These are phyloP conservation scores for Caretta caretta DNA, from an alignment of 2,113 vertebrate genomes.

Conservation along the genomic window DNA sequence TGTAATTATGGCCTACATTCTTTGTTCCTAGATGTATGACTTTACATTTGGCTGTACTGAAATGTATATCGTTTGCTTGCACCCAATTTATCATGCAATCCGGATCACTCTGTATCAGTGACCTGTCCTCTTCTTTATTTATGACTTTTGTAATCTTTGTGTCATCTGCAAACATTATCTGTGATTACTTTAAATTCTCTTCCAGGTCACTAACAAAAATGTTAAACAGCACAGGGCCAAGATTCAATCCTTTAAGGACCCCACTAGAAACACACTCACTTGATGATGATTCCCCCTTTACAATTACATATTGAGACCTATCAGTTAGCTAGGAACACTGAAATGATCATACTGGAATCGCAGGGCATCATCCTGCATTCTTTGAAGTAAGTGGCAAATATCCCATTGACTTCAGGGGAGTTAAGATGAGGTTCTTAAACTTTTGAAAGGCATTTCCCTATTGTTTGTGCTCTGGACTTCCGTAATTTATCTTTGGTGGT, in stretches of 20 bases:
- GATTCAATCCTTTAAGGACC: not conserved
- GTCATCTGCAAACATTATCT: not conserved
- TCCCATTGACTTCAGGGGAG: not conserved
- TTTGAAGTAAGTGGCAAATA: not conserved
- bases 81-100: not conserved
- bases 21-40: not conserved
- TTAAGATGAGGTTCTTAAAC: not conserved
- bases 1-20: not conserved
- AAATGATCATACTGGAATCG: not conserved
- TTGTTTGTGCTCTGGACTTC: constrained; percentile 43
- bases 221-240: not conserved
- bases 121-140: not conserved
- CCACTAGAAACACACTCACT: not conserved
- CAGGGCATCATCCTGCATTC: not conserved
- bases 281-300: not conserved
- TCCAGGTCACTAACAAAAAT: not conserved
- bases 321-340: not conserved
- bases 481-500: constrained; percentile 41
- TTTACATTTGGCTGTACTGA: not conserved
- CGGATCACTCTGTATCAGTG: not conserved
- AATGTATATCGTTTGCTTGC: not conserved
- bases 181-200: not conserved
- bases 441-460: constrained; percentile 37
- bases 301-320: not conserved
- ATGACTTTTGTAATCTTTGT: not conserved